Evolutionary conservation across 2,113 vertebrate species (phyloP), one percentile per base, ranked within the genome.

Genomic region (Chaetops frenatus): DNA sequence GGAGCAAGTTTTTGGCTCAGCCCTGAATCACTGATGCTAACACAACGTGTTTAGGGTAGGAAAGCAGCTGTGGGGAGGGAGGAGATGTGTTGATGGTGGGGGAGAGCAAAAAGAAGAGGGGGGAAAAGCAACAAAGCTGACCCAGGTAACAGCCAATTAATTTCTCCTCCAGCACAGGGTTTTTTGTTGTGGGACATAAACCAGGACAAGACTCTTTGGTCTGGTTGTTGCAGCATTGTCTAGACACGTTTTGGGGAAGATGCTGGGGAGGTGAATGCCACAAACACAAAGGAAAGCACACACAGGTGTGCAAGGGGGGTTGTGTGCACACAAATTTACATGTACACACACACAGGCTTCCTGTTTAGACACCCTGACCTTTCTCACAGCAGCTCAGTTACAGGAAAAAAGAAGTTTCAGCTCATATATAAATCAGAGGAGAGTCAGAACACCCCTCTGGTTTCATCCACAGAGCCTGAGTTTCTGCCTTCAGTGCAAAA

Each of bases 321-420:
- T 62, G 70, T 62, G 70, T 60, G 73, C 60, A 51, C 79, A 29
- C 72, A 42, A 64, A 88, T 74, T 69, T 44, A 79, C 71, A 51
- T 44, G 36, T 44, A 16, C 51, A 47, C 48, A 40, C 47, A 53
- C 67, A 65, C 6, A 72, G 60, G 57, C 38, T 95, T 94, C 94
- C 90, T 95, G 96, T 90, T 83, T 74, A 29, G 0, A 90, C 85
- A 85, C 45, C 70, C 61, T 72, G 90, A 73, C 58, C n/a, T 78
- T 50, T 91, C 79, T 90, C 92, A 88, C 72, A 58, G 71, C 57
- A 54, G 48, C 74, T 92, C 54, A 88, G 56, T 67, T 78, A 62
- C 79, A 90, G 67, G 85, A 81, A 88, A 73, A 88, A 92, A 94
- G 48, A 60, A 73, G 70, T 91, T 94, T 91, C 87, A 86, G 50